Conservation (phyloP, 2,113 vertebrate genomes). For the Camelus dromedarius region DNA sequence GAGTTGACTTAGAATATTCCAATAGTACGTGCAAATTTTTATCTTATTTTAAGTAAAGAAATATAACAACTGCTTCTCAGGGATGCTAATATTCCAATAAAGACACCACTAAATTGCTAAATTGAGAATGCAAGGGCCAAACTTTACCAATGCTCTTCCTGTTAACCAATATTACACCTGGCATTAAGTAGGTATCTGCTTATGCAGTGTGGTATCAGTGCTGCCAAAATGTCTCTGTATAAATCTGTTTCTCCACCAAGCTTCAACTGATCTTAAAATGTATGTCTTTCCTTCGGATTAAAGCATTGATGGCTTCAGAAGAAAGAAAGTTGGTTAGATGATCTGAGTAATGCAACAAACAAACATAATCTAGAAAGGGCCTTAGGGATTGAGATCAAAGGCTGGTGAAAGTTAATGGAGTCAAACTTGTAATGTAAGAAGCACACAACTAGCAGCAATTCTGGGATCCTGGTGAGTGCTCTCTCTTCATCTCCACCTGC, state of each 20-base stretch:
- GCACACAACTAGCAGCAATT: not conserved
- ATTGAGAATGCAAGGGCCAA: not conserved
- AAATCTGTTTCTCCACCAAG: not conserved
- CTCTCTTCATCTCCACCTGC: not conserved
- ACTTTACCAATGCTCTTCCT: not conserved
- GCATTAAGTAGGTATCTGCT: not conserved
- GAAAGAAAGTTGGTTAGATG: not conserved
- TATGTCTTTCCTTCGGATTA: not conserved
- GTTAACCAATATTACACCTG: not conserved
- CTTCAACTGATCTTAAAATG: not conserved
- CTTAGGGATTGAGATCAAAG: not conserved
- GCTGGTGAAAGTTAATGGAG: not conserved
- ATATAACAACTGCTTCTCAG: not conserved
- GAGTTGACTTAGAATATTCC: not conserved
- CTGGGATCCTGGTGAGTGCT: not conserved
- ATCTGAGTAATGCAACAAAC: not conserved
- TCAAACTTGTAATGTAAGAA: not conserved
- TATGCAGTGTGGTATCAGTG: not conserved
- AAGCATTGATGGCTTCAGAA: not conserved
- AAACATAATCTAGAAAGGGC: conserved; percentile 28
- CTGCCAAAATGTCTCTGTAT: not conserved
- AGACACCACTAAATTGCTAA: not conserved
- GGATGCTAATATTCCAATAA: not conserved
- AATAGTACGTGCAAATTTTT: not conserved
- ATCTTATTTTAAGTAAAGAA: not conserved